These are phyloP conservation scores for Gonatopus flavifemur DNA, from an alignment of 1,140 invertebrate species.

Conservation along the genomic window DNA sequence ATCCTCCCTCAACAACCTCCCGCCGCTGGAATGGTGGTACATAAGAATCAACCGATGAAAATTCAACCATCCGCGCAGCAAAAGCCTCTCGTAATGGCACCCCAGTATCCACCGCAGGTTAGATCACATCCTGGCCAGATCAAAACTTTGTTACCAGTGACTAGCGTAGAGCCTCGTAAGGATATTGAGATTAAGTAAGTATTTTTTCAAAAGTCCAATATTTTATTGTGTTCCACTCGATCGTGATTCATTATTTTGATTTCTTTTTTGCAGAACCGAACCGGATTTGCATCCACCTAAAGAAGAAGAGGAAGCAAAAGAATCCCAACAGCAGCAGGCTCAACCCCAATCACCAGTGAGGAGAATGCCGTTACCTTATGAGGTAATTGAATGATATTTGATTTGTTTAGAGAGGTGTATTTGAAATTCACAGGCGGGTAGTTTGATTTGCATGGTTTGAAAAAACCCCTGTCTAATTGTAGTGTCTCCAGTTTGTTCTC, in stretches of 20 bases:
- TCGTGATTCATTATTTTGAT: not conserved
- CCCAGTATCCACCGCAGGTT: conserved; percentile 30
- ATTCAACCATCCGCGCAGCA: conserved; percentile 42
- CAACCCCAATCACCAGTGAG: conserved; percentile 35
- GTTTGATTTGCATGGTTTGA: conserved; percentile 51
- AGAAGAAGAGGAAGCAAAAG: too few relatives aligned
- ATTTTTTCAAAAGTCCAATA: not conserved
- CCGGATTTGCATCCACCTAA: conserved; percentile 30
- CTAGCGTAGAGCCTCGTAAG: conserved; percentile 24
- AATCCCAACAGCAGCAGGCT: conserved; percentile 19
- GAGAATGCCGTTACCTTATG: conserved; percentile 48
- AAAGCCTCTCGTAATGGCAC: conserved; percentile 36
- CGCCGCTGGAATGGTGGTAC: conserved; percentile 23
- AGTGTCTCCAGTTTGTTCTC: conserved; percentile 67
- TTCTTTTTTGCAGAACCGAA: conserved; percentile 35
- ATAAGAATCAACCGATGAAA: conserved; percentile 36
- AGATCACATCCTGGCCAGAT: conserved; percentile 38
- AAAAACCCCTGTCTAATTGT: conserved; percentile 44
- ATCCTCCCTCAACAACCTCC: conserved; percentile 35
- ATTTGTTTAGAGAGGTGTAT: not conserved
- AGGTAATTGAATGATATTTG: conserved; percentile 34
- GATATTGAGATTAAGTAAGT: conserved; percentile 40
- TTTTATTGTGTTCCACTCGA: not conserved
- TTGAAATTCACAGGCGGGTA: conserved; percentile 19
- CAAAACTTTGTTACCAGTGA: conserved; percentile 42